phyloP scores from a whole-genome alignment of 2,113 vertebrate genomes.

The Motacilla tschutschensis region DNA sequence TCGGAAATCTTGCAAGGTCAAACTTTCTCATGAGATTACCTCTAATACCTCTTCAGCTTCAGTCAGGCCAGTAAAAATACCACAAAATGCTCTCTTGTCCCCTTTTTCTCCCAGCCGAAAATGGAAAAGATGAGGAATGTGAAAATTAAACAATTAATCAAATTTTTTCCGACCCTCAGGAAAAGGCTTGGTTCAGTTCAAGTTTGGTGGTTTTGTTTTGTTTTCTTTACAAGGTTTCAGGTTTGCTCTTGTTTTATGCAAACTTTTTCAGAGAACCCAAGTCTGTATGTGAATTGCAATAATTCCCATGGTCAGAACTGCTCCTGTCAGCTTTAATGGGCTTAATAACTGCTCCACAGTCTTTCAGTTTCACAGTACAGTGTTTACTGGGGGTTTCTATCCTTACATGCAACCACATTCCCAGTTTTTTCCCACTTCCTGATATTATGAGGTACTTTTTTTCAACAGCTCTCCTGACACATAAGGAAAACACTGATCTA shows the following conservation, averaged over 20 bases:
- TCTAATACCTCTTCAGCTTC: slow-evolving; percentile 46
- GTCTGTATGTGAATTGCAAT: not conserved
- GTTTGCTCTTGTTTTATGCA: slow-evolving; percentile 21
- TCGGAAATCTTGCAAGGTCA: slow-evolving; percentile 48
- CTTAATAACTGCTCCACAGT: not conserved
- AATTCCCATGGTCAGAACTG: not conserved
- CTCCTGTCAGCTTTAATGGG: not conserved
- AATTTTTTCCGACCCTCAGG: slow-evolving; percentile 37
- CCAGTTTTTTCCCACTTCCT: not conserved
- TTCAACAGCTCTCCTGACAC: not conserved
- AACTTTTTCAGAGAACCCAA: not conserved
- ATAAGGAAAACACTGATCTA: not conserved
- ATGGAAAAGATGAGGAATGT: slow-evolving; percentile 51
- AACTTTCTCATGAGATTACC: slow-evolving; percentile 42
- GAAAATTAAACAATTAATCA: slow-evolving; percentile 66
- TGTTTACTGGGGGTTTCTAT: not conserved
- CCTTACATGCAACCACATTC: not conserved
- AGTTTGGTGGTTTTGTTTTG: not conserved
- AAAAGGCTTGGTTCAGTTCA: slow-evolving; percentile 37
- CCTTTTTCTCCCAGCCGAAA: slow-evolving; percentile 41
- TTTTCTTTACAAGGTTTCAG: slow-evolving; percentile 8
- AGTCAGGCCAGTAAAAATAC: slow-evolving; percentile 62
- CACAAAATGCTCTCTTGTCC: slow-evolving; percentile 43
- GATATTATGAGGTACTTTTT: not conserved
- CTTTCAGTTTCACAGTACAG: not conserved